Conservation (phyloP, 1,140 invertebrate genomes). For the Nylanderia fulva region DNA sequence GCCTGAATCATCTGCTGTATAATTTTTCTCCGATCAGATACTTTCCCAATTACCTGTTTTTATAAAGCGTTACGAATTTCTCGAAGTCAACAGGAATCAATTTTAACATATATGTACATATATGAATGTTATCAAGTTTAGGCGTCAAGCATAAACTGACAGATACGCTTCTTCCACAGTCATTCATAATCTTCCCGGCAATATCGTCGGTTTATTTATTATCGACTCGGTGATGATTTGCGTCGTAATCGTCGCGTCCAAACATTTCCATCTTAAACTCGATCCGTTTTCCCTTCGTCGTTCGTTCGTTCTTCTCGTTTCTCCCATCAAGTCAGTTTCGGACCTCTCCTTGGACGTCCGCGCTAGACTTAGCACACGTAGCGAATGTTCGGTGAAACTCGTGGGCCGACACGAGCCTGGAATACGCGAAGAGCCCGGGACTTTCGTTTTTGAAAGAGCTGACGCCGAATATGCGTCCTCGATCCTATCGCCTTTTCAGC, state of each 20-base stretch:
- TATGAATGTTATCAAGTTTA: not conserved
- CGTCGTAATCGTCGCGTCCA: conserved; percentile 29
- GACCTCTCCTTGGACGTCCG: conserved; percentile 61
- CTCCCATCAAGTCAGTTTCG: conserved; percentile 64
- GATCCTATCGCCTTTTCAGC: conserved; percentile 63
- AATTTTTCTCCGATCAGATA: conserved; percentile 23
- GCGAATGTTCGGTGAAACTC: conserved; percentile 79
- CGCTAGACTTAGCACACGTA: conserved; percentile 68
- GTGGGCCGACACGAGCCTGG: conserved; percentile 73
- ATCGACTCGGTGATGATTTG: conserved; percentile 1
- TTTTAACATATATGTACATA: not conserved
- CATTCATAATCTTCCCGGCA: not conserved
- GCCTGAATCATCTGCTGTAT: conserved; percentile 25
- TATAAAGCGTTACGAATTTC: not conserved
- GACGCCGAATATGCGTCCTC: conserved; percentile 64
- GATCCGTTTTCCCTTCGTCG: not conserved
- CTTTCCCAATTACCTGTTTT: not conserved
- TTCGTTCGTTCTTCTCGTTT: conserved; percentile 37
- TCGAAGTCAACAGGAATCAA: not conserved
- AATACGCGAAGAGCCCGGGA: conserved; percentile 78
- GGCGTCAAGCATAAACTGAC: not conserved
- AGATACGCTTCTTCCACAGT: not conserved
- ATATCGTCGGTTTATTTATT: not conserved
- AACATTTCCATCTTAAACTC: conserved; percentile 41
- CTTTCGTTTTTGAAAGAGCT: conserved; percentile 80